phyloP scores from a whole-genome alignment of 1,140 invertebrate genomes.

The Nasonia longicornis region DNA sequence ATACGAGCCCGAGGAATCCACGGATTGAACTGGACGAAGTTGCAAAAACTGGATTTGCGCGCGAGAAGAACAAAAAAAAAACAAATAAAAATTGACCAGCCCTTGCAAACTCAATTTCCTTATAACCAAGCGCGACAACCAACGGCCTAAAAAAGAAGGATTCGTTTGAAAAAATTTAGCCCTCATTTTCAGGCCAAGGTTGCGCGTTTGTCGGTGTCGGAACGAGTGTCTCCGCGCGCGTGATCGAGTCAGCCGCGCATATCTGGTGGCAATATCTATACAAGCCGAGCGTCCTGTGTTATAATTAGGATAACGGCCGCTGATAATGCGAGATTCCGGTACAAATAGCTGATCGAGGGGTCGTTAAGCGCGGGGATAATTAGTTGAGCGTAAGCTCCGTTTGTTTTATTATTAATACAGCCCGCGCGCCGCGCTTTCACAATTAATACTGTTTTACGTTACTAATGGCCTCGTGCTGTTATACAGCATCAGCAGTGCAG shows the following conservation, averaged over 20 bases:
- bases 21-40: too few relatives aligned
- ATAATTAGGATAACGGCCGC: constrained; percentile 10
- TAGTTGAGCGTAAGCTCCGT: constrained; percentile 7
- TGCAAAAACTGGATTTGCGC: too few relatives aligned
- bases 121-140: too few relatives aligned
- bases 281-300: not conserved
- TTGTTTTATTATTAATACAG: not conserved
- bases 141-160: too few relatives aligned
- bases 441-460: constrained; percentile 13
- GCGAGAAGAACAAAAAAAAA: too few relatives aligned
- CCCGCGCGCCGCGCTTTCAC: not conserved
- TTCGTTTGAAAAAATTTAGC: not conserved
- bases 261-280: not conserved
- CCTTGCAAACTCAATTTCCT: too few relatives aligned
- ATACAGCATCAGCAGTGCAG: not conserved
- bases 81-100: too few relatives aligned
- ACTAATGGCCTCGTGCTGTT: not conserved
- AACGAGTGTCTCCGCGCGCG: not conserved
- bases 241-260: not conserved
- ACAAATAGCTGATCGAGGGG: not conserved
- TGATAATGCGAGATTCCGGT: constrained; percentile 6
- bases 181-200: not conserved
- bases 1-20: too few relatives aligned
- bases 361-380: constrained; percentile 18
- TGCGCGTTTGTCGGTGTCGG: not conserved